Evolutionary conservation across 2,113 vertebrate genomes (phyloP).

Genomic region (Halichoeres trimaculatus): DNA sequence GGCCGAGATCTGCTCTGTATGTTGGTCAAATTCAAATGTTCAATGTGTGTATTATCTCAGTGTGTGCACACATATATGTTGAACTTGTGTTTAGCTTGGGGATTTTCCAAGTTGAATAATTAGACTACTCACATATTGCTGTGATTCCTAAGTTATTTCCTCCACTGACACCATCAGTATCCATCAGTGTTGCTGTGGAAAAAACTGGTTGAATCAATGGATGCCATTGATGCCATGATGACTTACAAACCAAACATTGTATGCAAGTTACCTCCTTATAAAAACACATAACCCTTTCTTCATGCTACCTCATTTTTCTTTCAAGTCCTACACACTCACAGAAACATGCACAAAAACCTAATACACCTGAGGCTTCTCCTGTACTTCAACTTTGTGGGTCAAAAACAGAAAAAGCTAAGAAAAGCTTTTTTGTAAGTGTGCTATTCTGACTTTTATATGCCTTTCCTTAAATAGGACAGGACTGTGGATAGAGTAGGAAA

Average conservation of each 20-base stretch:
- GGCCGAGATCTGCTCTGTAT: neutral
- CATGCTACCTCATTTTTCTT: too few species aligned
- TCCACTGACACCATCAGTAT: too few species aligned
- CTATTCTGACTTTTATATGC: too few species aligned
- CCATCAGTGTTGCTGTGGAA: neutral
- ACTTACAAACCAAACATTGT: neutral
- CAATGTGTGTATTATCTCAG: too few species aligned
- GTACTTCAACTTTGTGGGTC: neutral
- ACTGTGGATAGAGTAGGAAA: too few species aligned
- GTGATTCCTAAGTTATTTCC: too few species aligned
- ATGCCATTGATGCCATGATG: slow-evolving; percentile 9
- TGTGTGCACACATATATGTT: slow-evolving; percentile 11
- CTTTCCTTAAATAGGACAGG: too few species aligned
- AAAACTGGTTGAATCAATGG: slow-evolving; percentile 10
- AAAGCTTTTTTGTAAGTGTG: too few species aligned
- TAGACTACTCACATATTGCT: too few species aligned
- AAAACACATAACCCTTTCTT: too few species aligned
- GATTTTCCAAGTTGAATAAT: too few species aligned
- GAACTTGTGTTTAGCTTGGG: slow-evolving; percentile 5
- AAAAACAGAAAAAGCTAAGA: neutral
- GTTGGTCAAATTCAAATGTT: neutral
- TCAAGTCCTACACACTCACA: neutral
- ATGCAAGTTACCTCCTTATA: neutral
- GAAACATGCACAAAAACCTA: neutral
- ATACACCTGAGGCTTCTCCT: neutral